These are phyloP conservation scores for Leucophenga varia DNA, from an alignment of 1,140 invertebrate species.

Conservation along the genomic window DNA sequence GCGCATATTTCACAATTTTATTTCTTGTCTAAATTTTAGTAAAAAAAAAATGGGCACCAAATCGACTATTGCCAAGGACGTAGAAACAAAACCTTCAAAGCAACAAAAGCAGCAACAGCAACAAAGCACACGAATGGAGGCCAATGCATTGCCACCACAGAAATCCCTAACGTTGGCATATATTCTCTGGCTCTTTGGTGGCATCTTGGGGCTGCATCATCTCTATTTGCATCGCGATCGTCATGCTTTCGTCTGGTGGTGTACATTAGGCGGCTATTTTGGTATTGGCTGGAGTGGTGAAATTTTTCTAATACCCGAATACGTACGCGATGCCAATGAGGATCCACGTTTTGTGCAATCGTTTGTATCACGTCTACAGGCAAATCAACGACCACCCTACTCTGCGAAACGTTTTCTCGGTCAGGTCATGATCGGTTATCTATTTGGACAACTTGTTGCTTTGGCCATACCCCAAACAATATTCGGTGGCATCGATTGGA, in stretches of 20 bases:
- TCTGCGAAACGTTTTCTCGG: slow-evolving; percentile 75
- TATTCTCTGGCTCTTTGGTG: slow-evolving; percentile 83
- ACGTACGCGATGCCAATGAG: slow-evolving; percentile 85
- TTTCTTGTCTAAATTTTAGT: no score
- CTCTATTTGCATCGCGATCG: slow-evolving; percentile 84
- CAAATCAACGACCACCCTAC: slow-evolving; percentile 74
- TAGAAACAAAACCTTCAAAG: slow-evolving; percentile 3
- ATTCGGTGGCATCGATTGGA: slow-evolving; percentile 69
- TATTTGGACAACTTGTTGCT: slow-evolving; percentile 75
- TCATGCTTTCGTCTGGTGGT: slow-evolving; percentile 89
- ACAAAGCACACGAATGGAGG: slow-evolving; percentile 4
- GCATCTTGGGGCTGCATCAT: slow-evolving; percentile 86
- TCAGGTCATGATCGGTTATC: slow-evolving; percentile 74
- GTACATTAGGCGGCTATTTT: slow-evolving; percentile 81
- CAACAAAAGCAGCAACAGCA: not conserved
- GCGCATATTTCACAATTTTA: no score
- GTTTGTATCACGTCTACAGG: slow-evolving; percentile 65
- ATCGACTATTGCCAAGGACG: slow-evolving; percentile 15
- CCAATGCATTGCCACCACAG: slow-evolving; percentile 38
- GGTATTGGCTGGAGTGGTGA: slow-evolving; percentile 86
- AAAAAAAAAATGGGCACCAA: slow-evolving; percentile 29
- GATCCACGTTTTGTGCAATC: slow-evolving; percentile 70
- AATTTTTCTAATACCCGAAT: slow-evolving; percentile 79
- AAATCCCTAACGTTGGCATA: slow-evolving; percentile 77
- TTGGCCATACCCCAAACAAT: slow-evolving; percentile 77